Percentiles rank a stretch among this genome's conserved stretches.
Evolutionary conservation across 2,888 invertebrate genomes (phyloP).

Genomic region (Apodemia hepburni): DNA sequence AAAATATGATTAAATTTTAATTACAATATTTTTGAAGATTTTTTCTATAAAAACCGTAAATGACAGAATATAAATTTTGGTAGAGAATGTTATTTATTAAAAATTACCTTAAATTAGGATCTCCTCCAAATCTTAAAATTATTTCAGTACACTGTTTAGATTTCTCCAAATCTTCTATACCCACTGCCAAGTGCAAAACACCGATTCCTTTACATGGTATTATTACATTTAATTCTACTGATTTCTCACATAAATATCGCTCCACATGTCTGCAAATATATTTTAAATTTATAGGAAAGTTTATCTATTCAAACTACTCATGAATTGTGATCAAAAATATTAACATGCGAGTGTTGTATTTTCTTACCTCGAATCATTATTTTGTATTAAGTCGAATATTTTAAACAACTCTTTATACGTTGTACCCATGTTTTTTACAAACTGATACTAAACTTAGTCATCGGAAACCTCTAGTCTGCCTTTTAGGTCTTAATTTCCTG

Average conservation of each 20-base stretch:
- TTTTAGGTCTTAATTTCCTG: constrained; percentile 64
- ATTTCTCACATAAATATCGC: constrained; percentile 56
- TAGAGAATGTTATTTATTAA: neutral
- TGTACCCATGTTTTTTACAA: constrained; percentile 59
- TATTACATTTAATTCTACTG: constrained; percentile 84
- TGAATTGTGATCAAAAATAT: constrained; percentile 14
- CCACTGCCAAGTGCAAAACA: constrained; percentile 88
- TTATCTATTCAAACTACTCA: neutral
- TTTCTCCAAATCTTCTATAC: constrained; percentile 83
- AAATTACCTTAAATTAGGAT: constrained; percentile 85
- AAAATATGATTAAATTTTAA: neutral
- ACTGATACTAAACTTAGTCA: constrained; percentile 47
- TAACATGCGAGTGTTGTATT: constrained; percentile 19
- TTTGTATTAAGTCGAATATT: constrained; percentile 83
- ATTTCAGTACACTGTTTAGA: constrained; percentile 82
- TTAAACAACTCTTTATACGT: constrained; percentile 69
- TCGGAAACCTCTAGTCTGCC: constrained; percentile 41
- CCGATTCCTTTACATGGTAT: constrained; percentile 86
- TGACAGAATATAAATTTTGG: no score
- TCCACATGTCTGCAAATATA: constrained; percentile 63
- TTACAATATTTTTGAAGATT: neutral
- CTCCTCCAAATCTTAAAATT: constrained; percentile 84
- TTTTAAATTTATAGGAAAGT: constrained; percentile 5
- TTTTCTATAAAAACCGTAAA: no score
- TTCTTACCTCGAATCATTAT: constrained; percentile 79